Base-by-base conservation (phyloP, 2,113 vertebrate genomes). In the Pitta sordida region DNA sequence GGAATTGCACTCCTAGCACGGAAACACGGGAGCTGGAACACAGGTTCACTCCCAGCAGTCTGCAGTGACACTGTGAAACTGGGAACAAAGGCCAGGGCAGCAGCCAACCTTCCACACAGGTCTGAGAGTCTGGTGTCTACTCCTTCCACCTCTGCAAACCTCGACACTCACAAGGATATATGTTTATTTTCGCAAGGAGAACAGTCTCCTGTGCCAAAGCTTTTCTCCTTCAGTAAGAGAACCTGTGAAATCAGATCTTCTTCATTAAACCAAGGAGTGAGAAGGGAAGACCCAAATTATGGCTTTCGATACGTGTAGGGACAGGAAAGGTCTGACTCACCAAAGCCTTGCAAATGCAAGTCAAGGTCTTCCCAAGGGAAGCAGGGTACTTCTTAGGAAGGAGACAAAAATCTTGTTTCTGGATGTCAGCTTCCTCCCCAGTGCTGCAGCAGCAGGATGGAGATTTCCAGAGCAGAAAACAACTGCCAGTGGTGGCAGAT, bases 81-180 rank as follows among this genome's bases (percentile, higher is more conserved):
- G 67, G 2, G 22, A 90, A 39, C 75, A 78, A 29, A 68, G 34
- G 52, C 53, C 53, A 16, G 1, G 2, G 51, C 29, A 51, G 9
- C 13, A 56, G 59, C 32, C 64, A 60, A 17, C 76, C 76, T 43
- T 18, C 49, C 71, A 18, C 23, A 59, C 74, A 13, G 12, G 48
- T 14, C 11, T 8, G 49, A 52, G 60, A 20, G 20, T 56, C 36
- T 20, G 39, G 8, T 0, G 1, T 13, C 46, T 29, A 1, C 41
- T 73, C 20, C 71, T 46, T 14, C 63, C 55, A 9, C 83, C 21
- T 9, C 83, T 79, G 68, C 71, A 88, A 32, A 62, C 46, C 29
- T 20, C 41, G 73, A 24, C 34, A 27, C 11, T 24, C 59, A 11
- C 37, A n/a, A 23, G 34, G 51, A 32, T 14, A 3, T 3, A 10